phyloP scores from a whole-genome alignment of 2,113 vertebrate species.

The Callorhinus ursinus region DNA sequence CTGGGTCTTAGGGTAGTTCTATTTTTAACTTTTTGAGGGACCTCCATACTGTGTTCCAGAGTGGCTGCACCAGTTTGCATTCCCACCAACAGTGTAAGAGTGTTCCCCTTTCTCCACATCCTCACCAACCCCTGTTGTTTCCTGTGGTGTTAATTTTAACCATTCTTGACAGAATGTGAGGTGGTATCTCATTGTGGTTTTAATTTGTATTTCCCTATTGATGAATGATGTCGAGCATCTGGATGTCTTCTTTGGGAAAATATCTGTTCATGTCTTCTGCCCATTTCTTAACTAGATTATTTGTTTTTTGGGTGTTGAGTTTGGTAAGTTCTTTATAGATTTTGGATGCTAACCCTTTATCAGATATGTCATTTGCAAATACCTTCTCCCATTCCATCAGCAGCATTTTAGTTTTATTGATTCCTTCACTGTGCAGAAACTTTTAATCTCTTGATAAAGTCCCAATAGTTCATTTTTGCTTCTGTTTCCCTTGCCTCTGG shows the following conservation, averaged over 20 bases:
- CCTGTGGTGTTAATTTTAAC: background rate
- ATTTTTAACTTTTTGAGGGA: background rate
- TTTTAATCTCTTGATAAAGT: background rate
- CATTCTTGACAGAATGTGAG: background rate
- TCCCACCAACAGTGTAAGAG: background rate
- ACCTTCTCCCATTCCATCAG: background rate
- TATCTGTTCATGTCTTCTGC: background rate
- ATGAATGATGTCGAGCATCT: background rate
- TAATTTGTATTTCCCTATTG: background rate
- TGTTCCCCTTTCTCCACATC: background rate
- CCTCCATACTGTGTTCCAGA: no score
- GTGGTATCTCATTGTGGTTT: background rate
- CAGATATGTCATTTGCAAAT: background rate
- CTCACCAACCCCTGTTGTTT: background rate
- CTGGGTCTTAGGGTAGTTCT: background rate
- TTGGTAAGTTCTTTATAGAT: no score
- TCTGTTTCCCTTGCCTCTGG: background rate
- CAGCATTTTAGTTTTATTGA: background rate
- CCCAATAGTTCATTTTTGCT: background rate
- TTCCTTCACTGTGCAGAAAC: background rate
- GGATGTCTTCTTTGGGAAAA: background rate
- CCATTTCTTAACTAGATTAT: background rate
- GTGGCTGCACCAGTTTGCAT: background rate
- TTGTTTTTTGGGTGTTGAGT: background rate
- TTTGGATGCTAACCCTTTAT: background rate